These are phyloP conservation scores for Brenthis daphne DNA, from an alignment of 2,888 invertebrate species.

Conservation along the genomic window DNA sequence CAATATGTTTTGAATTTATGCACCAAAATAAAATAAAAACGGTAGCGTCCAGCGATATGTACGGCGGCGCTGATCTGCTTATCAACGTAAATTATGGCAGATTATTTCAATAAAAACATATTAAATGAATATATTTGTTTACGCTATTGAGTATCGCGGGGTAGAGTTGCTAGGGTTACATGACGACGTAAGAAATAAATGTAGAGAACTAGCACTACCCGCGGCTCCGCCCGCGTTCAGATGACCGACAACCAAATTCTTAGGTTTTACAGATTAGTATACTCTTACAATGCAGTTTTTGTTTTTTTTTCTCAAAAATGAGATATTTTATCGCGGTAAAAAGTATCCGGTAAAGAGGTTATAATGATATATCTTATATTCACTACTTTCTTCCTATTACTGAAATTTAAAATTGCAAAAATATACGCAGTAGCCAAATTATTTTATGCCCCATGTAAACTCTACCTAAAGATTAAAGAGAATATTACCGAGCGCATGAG, in stretches of 20 bases:
- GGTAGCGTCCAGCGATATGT: slow-evolving; percentile 49
- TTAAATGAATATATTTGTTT: slow-evolving; percentile 80
- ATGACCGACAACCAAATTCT: no score
- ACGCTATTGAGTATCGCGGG: slow-evolving; percentile 48
- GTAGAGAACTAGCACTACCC: not conserved
- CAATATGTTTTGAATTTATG: slow-evolving; percentile 11
- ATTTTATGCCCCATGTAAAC: slow-evolving; percentile 24
- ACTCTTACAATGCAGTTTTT: no score
- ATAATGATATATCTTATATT: no score
- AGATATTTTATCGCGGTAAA: no score
- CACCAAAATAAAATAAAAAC: slow-evolving; percentile 34
- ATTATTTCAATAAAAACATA: slow-evolving; percentile 78
- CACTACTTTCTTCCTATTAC: no score
- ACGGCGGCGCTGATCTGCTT: slow-evolving; percentile 68
- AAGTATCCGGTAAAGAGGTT: no score
- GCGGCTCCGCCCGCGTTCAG: no score
- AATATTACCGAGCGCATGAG: slow-evolving; percentile 18
- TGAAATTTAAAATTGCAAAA: not conserved
- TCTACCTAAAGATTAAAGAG: slow-evolving; percentile 23
- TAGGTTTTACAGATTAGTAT: no score
- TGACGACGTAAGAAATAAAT: slow-evolving; percentile 32
- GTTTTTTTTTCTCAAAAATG: no score
- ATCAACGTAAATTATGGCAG: slow-evolving; percentile 76
- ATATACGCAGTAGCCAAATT: not conserved
- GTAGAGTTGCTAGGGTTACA: slow-evolving; percentile 45